Evolutionary conservation across 2,113 vertebrate species (phyloP).

Genomic region (Stegostoma tigrinum): DNA sequence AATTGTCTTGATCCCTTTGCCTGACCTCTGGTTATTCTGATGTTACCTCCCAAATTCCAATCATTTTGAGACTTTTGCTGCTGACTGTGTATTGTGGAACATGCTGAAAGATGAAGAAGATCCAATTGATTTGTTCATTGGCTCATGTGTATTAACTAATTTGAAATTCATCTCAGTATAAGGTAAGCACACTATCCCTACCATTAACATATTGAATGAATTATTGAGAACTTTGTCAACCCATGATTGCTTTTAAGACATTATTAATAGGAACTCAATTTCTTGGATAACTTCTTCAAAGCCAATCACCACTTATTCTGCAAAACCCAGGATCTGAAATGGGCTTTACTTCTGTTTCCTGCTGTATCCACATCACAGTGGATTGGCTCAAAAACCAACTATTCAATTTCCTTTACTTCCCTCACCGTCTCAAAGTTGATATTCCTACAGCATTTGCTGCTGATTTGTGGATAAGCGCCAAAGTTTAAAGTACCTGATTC

Average conservation of each 20-base stretch:
- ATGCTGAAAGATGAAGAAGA: background rate
- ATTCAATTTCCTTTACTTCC: slow-evolving; percentile 49
- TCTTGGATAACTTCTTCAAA: background rate
- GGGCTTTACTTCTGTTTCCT: slow-evolving; percentile 44
- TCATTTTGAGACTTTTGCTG: background rate
- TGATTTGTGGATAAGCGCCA: slow-evolving; percentile 41
- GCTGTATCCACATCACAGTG: slow-evolving; percentile 38
- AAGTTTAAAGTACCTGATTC: slow-evolving; percentile 51
- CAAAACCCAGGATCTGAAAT: slow-evolving; percentile 46
- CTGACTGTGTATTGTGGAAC: background rate
- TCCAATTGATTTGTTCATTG: background rate
- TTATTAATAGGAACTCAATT: background rate
- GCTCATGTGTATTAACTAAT: background rate
- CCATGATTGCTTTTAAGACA: too few relatives aligned
- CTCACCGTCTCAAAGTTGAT: slow-evolving; percentile 45
- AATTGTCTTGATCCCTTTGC: background rate
- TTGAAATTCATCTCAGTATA: background rate
- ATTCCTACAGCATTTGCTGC: slow-evolving; percentile 42
- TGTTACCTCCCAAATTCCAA: background rate
- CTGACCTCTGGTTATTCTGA: background rate
- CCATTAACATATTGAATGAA: background rate
- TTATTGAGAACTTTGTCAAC: background rate
- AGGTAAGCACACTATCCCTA: background rate
- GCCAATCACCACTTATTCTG: background rate
- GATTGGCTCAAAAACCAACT: slow-evolving; percentile 40